These are phyloP conservation scores for Pseudolaguvia tuberculata DNA, from an alignment of 2,113 vertebrate genomes.

Conservation along the genomic window DNA sequence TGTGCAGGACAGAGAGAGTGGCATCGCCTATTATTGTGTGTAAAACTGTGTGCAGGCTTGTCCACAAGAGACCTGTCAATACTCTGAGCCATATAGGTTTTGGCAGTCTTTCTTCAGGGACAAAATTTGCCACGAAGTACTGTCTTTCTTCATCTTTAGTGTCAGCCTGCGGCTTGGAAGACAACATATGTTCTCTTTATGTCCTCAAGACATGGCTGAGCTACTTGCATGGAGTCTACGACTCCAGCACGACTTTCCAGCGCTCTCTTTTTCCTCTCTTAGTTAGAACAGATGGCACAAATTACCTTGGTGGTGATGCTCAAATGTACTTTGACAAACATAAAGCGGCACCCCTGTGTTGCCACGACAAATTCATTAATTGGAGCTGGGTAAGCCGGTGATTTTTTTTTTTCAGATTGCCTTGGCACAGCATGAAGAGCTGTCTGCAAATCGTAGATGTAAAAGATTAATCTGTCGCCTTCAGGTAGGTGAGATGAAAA, in stretches of 20 bases:
- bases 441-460: conserved; percentile 75
- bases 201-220: conserved; percentile 89
- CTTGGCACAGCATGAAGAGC: conserved; percentile 75
- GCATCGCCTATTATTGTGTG: conserved; percentile 38
- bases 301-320: conserved; percentile 80
- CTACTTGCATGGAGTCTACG: conserved; percentile 61
- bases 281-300: conserved; percentile 84
- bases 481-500: conserved; percentile 75
- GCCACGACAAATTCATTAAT: conserved; percentile 92
- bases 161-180: conserved; percentile 93
- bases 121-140: conserved; percentile 95
- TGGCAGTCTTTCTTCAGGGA: conserved; percentile 94
- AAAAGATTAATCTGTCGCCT: conserved; percentile 80
- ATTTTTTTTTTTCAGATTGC: conserved; percentile 65
- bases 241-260: conserved; percentile 75
- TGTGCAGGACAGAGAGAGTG: conserved; percentile 30
- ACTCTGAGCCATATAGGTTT: conserved; percentile 80
- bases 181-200: conserved; percentile 97
- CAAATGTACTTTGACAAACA: conserved; percentile 78
- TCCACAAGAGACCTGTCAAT: conserved; percentile 94
- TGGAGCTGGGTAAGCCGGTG: conserved; percentile 78
- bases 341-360: conserved; percentile 70
- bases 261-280: conserved; percentile 50
- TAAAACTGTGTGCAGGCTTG: conserved; percentile 76
- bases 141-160: conserved; percentile 96